phyloP scores from a whole-genome alignment of 2,113 vertebrate species.

The Otolemur garnettii region DNA sequence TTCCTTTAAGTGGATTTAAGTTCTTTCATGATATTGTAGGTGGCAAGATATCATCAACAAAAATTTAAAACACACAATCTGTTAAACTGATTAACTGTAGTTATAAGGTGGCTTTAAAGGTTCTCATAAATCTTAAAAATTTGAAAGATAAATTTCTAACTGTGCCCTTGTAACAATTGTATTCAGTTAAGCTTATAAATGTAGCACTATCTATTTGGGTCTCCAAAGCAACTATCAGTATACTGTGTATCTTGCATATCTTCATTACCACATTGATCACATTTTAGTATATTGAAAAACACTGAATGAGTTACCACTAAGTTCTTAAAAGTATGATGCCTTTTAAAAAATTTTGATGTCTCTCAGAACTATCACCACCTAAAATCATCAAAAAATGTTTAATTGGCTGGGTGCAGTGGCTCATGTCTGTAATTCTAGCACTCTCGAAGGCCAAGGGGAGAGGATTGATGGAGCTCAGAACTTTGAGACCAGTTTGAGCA shows the following conservation, averaged over 20 bases:
- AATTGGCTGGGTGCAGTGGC: no score
- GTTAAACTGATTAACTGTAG: not conserved
- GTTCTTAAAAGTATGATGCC: not conserved
- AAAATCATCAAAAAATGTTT: not conserved
- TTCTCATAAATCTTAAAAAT: slow-evolving; percentile 44
- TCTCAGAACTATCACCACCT: not conserved
- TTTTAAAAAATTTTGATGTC: not conserved
- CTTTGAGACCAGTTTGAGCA: no score
- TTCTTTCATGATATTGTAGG: not conserved
- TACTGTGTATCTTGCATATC: not conserved
- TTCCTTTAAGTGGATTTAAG: slow-evolving; percentile 51
- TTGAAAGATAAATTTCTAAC: slow-evolving; percentile 1
- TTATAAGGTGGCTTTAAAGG: slow-evolving; percentile 4
- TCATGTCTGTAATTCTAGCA: no score
- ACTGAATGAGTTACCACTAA: not conserved
- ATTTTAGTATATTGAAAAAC: not conserved
- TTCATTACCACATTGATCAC: not conserved
- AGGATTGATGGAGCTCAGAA: no score
- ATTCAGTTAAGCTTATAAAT: not conserved
- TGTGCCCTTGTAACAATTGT: not conserved
- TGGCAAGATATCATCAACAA: slow-evolving; percentile 25
- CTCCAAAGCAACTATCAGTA: not conserved
- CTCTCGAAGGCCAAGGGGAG: no score
- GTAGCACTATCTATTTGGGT: not conserved
- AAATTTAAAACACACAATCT: not conserved